Percentiles rank a stretch among this genome's conserved stretches.
phyloP scores from a whole-genome alignment of 2,113 vertebrate species.

The Dinomys branickii region DNA sequence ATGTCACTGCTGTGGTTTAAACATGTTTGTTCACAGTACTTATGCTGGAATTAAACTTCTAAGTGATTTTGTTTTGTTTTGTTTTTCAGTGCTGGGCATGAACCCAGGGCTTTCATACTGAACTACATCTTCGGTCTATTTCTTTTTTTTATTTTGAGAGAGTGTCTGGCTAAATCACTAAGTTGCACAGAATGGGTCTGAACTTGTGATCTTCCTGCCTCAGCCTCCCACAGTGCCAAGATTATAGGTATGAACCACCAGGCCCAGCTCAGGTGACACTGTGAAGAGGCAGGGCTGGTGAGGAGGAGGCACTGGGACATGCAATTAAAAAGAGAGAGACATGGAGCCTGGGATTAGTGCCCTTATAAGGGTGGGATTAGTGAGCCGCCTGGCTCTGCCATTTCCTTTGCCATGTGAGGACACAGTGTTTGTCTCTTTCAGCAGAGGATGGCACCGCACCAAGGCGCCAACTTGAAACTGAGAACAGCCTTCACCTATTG shows the following conservation, averaged over 20 bases:
- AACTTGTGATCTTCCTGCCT: neutral
- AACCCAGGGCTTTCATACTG: neutral
- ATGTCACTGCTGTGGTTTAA: neutral
- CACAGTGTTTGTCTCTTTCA: neutral
- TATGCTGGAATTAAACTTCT: neutral
- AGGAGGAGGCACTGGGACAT: neutral
- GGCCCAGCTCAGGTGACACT: neutral
- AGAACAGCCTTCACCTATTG: neutral
- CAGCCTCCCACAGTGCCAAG: neutral
- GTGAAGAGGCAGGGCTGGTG: neutral
- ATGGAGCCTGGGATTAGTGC: neutral
- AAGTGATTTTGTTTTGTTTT: neutral
- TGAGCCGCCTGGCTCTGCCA: neutral
- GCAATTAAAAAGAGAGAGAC: neutral
- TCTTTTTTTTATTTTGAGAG: neutral
- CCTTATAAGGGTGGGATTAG: neutral
- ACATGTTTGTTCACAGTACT: neutral
- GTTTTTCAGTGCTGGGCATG: neutral
- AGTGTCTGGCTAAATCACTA: neutral
- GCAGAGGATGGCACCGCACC: neutral
- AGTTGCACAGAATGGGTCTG: neutral
- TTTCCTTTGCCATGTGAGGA: neutral
- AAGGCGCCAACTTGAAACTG: neutral
- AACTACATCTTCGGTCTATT: neutral
- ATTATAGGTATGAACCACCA: neutral